A percentile compares a stretch with the other conserved stretches of the same genome.
These are phyloP conservation scores for Folsomia manolachei DNA, from an alignment of 2,888 invertebrate species.

Conservation along the genomic window DNA sequence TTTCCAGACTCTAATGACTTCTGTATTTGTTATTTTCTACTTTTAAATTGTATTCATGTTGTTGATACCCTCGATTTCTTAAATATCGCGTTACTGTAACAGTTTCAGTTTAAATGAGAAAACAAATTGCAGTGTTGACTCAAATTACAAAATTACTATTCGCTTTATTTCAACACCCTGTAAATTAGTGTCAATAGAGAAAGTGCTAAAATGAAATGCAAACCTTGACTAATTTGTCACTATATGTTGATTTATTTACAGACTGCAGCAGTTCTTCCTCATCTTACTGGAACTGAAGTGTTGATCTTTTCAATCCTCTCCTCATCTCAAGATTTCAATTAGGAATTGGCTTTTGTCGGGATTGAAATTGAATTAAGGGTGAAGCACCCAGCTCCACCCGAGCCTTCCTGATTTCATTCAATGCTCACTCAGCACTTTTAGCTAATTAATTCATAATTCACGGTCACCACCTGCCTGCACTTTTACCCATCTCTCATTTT, in stretches of 20 bases:
- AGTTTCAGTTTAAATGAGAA: no score
- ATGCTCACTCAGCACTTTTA: conserved; percentile 8
- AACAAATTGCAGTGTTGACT: no score
- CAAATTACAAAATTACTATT: no score
- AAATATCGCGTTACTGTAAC: no score
- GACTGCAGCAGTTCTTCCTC: neutral
- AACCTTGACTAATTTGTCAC: neutral
- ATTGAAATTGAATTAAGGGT: neutral
- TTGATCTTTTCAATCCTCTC: neutral
- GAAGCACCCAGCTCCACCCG: neutral
- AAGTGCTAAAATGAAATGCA: neutral
- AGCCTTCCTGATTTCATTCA: neutral
- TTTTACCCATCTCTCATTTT: no score
- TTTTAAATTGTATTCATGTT: no score
- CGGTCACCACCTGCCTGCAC: conserved; percentile 4
- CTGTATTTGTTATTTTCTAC: no score
- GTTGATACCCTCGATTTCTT: no score
- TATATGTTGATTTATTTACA: conserved; percentile 1
- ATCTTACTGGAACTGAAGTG: neutral
- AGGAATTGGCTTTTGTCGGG: neutral
- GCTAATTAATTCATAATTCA: conserved; percentile 19
- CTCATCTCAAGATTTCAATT: no score
- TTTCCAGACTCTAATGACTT: no score
- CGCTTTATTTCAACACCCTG: no score
- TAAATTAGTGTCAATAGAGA: no score